A percentile compares a stretch with the other conserved stretches of the same genome.
phyloP scores from a whole-genome alignment of 1,140 invertebrate species.

The Aleiodes sp. region DNA sequence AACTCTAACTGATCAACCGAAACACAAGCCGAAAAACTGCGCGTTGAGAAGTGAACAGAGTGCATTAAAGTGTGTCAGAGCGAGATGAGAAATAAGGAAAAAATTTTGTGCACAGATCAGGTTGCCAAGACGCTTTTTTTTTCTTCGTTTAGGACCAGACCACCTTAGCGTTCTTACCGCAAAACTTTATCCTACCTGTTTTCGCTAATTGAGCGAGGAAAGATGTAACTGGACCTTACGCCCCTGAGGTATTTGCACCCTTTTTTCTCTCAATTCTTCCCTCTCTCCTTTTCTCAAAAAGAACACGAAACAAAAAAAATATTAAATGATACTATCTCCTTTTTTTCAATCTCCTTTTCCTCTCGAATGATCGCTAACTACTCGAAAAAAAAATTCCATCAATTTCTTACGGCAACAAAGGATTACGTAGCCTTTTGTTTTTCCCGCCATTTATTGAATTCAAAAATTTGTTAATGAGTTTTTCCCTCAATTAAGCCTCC shows the following conservation, averaged over 20 bases:
- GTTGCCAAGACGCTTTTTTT: too few relatives aligned
- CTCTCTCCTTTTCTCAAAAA: neutral
- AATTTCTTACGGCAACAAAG: neutral
- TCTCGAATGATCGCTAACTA: neutral
- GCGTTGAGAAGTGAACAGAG: neutral
- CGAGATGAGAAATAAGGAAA: constrained; percentile 1
- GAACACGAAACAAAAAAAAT: neutral
- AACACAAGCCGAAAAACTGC: neutral
- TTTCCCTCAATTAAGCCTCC: too few relatives aligned
- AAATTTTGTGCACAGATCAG: constrained; percentile 61
- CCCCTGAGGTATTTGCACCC: constrained; percentile 61
- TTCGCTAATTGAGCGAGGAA: constrained; percentile 67
- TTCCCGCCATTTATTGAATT: too few relatives aligned
- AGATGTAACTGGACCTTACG: constrained; percentile 66
- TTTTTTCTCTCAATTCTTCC: constrained; percentile 36
- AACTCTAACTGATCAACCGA: constrained; percentile 3
- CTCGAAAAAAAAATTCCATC: neutral
- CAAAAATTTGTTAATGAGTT: too few relatives aligned
- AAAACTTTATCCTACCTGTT: constrained; percentile 65
- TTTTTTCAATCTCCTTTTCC: neutral
- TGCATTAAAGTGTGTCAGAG: too few relatives aligned
- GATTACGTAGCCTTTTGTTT: too few relatives aligned
- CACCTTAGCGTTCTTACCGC: constrained; percentile 57
- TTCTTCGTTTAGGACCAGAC: constrained; percentile 44
- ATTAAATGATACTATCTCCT: neutral